These are phyloP conservation scores for Rutpela maculata DNA, from an alignment of 2,888 invertebrate genomes.

Conservation along the genomic window DNA sequence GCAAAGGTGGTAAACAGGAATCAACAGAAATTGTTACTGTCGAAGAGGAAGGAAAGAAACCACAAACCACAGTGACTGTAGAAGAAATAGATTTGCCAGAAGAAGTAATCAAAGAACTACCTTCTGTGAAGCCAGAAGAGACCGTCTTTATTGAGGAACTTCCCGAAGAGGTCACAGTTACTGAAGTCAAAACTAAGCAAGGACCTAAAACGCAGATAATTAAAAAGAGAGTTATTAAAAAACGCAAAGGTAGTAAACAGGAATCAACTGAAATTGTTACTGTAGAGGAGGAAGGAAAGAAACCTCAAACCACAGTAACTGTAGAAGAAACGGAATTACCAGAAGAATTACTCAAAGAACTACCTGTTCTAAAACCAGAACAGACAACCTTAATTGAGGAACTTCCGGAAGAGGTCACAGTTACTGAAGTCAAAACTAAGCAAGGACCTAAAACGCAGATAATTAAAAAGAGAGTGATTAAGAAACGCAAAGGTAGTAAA, in stretches of 20 bases:
- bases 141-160: conserved; percentile 66
- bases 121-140: conserved; percentile 62
- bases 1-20: conserved; percentile 72
- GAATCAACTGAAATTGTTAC: conserved; percentile 73
- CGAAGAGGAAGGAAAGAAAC: conserved; percentile 69
- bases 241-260: conserved; percentile 65
- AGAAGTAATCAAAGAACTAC: conserved; percentile 63
- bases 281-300: conserved; percentile 69
- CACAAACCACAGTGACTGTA: conserved; percentile 41
- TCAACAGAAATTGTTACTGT: conserved; percentile 72
- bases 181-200: conserved; percentile 58
- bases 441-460: conserved; percentile 62
- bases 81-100: conserved; percentile 55
- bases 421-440: conserved; percentile 56
- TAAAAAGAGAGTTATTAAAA: conserved; percentile 65
- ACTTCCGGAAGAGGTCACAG: conserved; percentile 61
- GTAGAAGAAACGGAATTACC: conserved; percentile 67
- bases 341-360: conserved; percentile 1
- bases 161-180: conserved; percentile 68
- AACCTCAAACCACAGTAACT: conserved; percentile 71
- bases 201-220: conserved; percentile 66
- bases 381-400: conserved; percentile 62
- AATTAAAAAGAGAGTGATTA: conserved; percentile 68
- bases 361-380: conserved; percentile 61
- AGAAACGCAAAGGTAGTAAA: conserved; percentile 68